These are phyloP conservation scores for Trissoscelio sp. DNA, from an alignment of 2,888 invertebrate species.

Conservation along the genomic window DNA sequence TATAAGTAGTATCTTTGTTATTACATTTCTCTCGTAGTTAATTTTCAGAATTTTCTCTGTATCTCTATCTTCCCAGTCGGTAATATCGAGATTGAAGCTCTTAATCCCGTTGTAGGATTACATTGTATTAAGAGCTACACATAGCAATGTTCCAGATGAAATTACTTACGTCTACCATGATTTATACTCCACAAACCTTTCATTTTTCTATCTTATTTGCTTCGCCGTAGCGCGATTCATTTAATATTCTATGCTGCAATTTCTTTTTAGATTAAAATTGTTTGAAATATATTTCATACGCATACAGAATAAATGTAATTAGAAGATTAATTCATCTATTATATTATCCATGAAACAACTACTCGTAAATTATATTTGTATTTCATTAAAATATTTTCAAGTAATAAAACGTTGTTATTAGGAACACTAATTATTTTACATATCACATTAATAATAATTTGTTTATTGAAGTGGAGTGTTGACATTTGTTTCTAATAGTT, in stretches of 20 bases:
- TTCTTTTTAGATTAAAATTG: constrained; percentile 7
- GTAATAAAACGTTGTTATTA: not conserved
- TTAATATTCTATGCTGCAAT: not conserved
- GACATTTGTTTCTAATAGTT: too few species aligned
- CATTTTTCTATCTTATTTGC: constrained; percentile 37
- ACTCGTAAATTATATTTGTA: constrained; percentile 15
- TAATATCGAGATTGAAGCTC: constrained; percentile 67
- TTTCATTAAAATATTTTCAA: not conserved
- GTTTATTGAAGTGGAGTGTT: too few species aligned
- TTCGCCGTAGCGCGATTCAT: constrained; percentile 4
- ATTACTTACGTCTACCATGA: constrained; percentile 63
- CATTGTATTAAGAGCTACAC: constrained; percentile 66
- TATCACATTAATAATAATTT: too few species aligned
- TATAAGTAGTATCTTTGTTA: constrained; percentile 16
- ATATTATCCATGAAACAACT: not conserved
- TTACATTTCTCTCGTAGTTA: constrained; percentile 55
- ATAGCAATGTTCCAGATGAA: constrained; percentile 62
- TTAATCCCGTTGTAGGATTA: constrained; percentile 69
- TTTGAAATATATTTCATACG: not conserved
- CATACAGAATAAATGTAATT: not conserved
- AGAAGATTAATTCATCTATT: not conserved
- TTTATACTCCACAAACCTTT: constrained; percentile 42
- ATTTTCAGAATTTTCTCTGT: constrained; percentile 64
- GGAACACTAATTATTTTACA: too few species aligned
- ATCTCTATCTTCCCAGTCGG: constrained; percentile 55